Percentiles rank a stretch among this genome's conserved stretches.
These are phyloP conservation scores for Synergus itoensis DNA, from an alignment of 2,888 invertebrate genomes.

Conservation along the genomic window DNA sequence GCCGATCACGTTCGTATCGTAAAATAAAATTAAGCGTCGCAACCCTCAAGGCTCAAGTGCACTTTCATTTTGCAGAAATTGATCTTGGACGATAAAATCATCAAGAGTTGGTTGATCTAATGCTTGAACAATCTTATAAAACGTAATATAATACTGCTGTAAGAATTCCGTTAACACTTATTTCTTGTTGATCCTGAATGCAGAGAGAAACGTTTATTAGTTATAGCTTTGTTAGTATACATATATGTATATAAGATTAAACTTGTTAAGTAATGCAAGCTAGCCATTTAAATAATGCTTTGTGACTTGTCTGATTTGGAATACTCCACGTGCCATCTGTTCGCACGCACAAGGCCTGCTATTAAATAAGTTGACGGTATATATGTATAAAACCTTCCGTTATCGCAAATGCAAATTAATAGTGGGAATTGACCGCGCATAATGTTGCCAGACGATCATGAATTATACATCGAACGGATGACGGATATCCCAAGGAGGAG, in stretches of 20 bases:
- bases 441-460: conserved; percentile 65
- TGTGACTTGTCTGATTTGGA: conserved; percentile 30
- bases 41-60: conserved; percentile 21
- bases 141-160: conserved; percentile 1
- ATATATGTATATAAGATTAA: neutral
- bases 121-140: neutral
- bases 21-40: conserved; percentile 37
- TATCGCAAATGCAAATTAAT: conserved; percentile 69
- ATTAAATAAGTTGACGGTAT: conserved; percentile 40
- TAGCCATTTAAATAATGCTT: conserved; percentile 8
- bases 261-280: neutral
- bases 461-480: conserved; percentile 65
- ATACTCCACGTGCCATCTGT: conserved; percentile 51
- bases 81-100: conserved; percentile 27
- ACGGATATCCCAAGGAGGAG: conserved; percentile 61
- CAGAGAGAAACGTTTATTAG: too few species aligned
- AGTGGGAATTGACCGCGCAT: conserved; percentile 67
- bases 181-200: neutral
- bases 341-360: conserved; percentile 26
- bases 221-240: neutral
- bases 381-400: conserved; percentile 56
- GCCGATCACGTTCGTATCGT: conserved; percentile 53
- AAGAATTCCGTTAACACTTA: neutral
- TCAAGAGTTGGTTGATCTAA: neutral
- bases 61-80: conserved; percentile 31